Percentiles rank a stretch among this genome's conserved stretches.
These are phyloP conservation scores for Drosophila silvestris DNA, from an alignment of 2,888 invertebrate species.

Conservation along the genomic window DNA sequence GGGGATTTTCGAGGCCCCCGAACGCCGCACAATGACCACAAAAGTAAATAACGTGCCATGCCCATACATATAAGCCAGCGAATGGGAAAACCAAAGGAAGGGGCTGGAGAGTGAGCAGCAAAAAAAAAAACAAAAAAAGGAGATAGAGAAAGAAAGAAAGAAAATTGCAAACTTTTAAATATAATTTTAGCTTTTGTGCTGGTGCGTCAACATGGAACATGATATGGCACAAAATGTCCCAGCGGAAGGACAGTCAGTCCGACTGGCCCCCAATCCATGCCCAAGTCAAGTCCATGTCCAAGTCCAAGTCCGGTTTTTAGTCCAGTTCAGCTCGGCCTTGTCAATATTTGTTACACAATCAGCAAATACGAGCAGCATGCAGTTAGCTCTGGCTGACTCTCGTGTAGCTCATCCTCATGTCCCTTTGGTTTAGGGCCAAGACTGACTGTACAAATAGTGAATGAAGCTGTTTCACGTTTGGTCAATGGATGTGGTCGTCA, in stretches of 20 bases:
- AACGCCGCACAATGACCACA: constrained; percentile 73
- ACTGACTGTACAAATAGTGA: constrained; percentile 33
- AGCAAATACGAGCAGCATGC: constrained; percentile 58
- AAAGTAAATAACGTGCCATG: constrained; percentile 72
- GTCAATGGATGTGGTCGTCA: background rate
- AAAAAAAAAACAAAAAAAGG: background rate
- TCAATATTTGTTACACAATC: constrained; percentile 80
- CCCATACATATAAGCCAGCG: constrained; percentile 19
- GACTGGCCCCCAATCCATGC: background rate
- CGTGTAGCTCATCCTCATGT: constrained; percentile 13
- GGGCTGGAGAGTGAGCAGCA: background rate
- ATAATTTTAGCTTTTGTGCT: constrained; percentile 79
- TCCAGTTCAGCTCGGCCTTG: constrained; percentile 51
- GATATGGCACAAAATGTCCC: constrained; percentile 71
- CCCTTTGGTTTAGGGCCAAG: constrained; percentile 22
- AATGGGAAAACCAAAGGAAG: constrained; percentile 4
- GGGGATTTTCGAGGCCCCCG: constrained; percentile 65
- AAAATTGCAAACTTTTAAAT: constrained; percentile 69
- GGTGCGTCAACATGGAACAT: constrained; percentile 78
- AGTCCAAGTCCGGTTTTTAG: constrained; percentile 17
- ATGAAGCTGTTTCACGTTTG: constrained; percentile 43
- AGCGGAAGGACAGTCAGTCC: constrained; percentile 35
- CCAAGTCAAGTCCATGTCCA: constrained; percentile 9
- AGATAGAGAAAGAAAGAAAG: constrained; percentile 9
- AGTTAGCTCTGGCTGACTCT: constrained; percentile 38